Conservation (phyloP, 1,140 invertebrate species). For the Meloidogyne exigua region DNA sequence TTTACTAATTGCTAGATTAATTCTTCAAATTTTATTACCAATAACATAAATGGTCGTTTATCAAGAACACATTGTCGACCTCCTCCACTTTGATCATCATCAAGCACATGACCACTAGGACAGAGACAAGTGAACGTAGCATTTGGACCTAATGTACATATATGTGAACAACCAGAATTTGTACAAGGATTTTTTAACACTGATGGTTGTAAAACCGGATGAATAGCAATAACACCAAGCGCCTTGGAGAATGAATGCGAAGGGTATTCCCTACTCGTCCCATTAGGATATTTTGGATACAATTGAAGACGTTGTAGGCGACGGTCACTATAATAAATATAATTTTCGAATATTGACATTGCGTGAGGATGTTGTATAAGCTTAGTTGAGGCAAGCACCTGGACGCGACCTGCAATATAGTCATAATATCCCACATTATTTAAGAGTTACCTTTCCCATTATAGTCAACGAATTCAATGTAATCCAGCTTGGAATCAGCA, state of each 20-base stretch:
- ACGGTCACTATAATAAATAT: constrained; percentile 92
- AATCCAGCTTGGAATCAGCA: constrained; percentile 93
- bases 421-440: no score
- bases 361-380: constrained; percentile 81
- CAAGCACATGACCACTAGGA: constrained; percentile 79
- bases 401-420: constrained; percentile 70
- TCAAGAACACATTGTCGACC: constrained; percentile 62
- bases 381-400: constrained; percentile 58
- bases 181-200: constrained; percentile 76
- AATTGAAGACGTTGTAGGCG: constrained; percentile 62
- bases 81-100: constrained; percentile 43
- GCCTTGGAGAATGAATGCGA: constrained; percentile 90
- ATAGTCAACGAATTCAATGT: constrained; percentile 96
- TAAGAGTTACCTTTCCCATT: constrained; percentile 83
- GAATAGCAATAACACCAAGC: constrained; percentile 86
- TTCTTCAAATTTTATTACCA: constrained; percentile 68
- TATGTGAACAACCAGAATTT: constrained; percentile 78
- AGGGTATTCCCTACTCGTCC: constrained; percentile 56
- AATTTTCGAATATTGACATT: constrained; percentile 87
- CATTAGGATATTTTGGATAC: constrained; percentile 62
- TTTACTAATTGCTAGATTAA: neutral
- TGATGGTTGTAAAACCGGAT: constrained; percentile 83
- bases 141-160: constrained; percentile 75
- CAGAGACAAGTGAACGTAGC: constrained; percentile 78
- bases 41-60: constrained; percentile 76